Base-by-base conservation (phyloP, 1,140 invertebrate genomes). In the Cylas formicarius region DNA sequence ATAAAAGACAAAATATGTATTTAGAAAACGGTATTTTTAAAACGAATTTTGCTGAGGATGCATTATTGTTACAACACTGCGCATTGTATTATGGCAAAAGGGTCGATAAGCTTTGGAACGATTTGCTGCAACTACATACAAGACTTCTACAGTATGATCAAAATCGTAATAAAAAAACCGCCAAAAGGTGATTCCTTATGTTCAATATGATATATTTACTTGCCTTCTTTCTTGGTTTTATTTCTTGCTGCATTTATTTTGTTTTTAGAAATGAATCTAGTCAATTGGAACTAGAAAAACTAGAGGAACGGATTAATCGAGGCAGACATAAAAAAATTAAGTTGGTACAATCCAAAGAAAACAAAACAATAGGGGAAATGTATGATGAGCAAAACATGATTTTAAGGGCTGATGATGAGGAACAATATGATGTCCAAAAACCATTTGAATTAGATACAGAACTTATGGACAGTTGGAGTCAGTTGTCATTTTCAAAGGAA, bases 41-140 rank as follows among this genome's bases (percentile, higher is more conserved):
- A 32, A 55, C 56, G 8, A 66, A 62, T 41, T 66, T 66, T 53
- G 56, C 56, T 18, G 60, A 63, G 47, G 57, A 56, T 13, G 59
- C 60, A 2, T 35, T 64, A 7, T 34, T 66, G 9, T 16, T 66
- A n/a, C 56, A 66, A 44, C 50, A 39, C 40, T 48, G 55, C 23
- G 44, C 50, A 18, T 34, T 45, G 14, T 44, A 61, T 11, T 66
- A 62, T 52, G 42, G 48, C 0, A 66, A 63, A 41, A 57, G 60
- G 39, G 59, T 66, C 8, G 63, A 66, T 36, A 40, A 60, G 18
- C 38, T 66, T 2, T 64, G 60, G 60, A 53, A 63, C 34, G 33
- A 54, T 18, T 19, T 54, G 3, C 28, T 54, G 4, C 35, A 54
- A 16, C 45, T 54, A 7, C 52, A 54, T 21, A 51, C 44, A 11